Evolutionary conservation across 2,113 vertebrate species (phyloP).

Genomic region (Rhinopithecus roxellana): DNA sequence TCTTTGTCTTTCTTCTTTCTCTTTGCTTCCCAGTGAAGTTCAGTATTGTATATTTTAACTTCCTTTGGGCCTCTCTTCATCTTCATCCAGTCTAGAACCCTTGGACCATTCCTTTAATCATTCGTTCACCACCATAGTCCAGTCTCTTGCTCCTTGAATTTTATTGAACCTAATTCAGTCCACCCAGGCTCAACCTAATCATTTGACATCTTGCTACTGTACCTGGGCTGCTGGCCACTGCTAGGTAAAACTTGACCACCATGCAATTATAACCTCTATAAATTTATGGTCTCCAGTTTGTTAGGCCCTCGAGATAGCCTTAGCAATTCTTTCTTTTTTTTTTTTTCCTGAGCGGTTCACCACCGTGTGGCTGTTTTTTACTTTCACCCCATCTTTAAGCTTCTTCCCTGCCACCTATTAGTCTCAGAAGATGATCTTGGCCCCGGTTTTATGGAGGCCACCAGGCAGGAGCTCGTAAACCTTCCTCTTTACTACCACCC

Average conservation of each 20-base stretch:
- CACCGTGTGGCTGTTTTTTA: background rate
- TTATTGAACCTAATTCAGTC: background rate
- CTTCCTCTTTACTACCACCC: background rate
- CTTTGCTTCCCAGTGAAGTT: background rate
- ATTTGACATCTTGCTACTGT: background rate
- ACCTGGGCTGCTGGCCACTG: background rate
- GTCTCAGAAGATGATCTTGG: background rate
- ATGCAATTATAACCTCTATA: background rate
- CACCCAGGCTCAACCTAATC: background rate
- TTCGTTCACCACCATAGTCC: background rate
- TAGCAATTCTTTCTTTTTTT: background rate
- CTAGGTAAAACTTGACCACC: background rate
- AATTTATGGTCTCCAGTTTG: background rate
- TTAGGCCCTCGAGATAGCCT: background rate
- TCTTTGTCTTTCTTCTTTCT: constrained; percentile 8
- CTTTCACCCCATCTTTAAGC: background rate
- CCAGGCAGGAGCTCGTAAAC: background rate
- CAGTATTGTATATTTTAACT: background rate
- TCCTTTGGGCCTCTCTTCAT: background rate
- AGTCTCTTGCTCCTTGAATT: background rate
- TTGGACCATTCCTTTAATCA: background rate
- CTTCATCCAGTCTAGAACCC: background rate
- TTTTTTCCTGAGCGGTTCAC: background rate
- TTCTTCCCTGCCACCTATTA: background rate
- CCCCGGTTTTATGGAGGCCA: background rate